phyloP scores from a whole-genome alignment of 2,888 invertebrate species.

The Pyrgus malvae region DNA sequence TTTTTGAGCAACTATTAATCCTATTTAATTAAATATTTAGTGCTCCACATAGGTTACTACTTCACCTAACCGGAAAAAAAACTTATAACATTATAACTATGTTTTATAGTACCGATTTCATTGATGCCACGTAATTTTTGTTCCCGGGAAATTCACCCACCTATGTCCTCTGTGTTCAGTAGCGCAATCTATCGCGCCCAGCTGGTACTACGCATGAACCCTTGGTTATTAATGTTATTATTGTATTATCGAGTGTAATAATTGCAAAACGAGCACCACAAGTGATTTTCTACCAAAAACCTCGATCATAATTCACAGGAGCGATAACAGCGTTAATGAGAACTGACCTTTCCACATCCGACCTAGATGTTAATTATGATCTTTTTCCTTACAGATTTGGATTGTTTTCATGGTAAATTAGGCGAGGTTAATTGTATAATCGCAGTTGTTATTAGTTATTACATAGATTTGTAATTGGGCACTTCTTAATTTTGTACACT shows the following conservation, averaged over 20 bases:
- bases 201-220: background rate
- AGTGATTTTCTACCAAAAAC: slow-evolving; percentile 60
- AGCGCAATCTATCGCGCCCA: slow-evolving; percentile 19
- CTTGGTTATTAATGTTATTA: background rate
- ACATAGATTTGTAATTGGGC: background rate
- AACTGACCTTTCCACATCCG: slow-evolving; percentile 74
- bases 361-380: slow-evolving; percentile 57
- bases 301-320: slow-evolving; percentile 62
- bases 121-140: too few species aligned
- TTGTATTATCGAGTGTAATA: slow-evolving; percentile 21
- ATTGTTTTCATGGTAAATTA: slow-evolving; percentile 19
- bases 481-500: too few species aligned
- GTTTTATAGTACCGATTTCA: too few species aligned
- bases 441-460: slow-evolving; percentile 1
- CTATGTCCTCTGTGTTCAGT: background rate
- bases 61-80: too few species aligned
- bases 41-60: too few species aligned
- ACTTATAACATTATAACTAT: too few species aligned
- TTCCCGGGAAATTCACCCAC: too few species aligned
- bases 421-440: slow-evolving; percentile 15
- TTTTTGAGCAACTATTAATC: too few species aligned
- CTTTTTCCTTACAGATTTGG: slow-evolving; percentile 17
- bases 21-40: too few species aligned
- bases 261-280: slow-evolving; percentile 28
- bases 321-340: slow-evolving; percentile 69